Conservation (phyloP, 2,888 invertebrate genomes). For the Rhimphoctona megacephalus region DNA sequence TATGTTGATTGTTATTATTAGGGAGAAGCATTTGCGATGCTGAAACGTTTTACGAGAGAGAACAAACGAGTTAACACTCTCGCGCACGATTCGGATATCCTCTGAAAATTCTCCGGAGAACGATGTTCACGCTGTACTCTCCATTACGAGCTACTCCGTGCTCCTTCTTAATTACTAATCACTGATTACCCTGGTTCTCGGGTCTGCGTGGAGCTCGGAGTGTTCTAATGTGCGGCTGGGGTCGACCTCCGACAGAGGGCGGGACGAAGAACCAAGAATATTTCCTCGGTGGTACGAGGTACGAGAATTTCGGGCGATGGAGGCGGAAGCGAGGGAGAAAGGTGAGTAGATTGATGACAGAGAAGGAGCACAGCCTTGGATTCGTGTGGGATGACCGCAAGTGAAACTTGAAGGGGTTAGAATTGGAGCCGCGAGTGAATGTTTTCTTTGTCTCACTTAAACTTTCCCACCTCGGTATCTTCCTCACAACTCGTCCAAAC, state of each 20-base stretch:
- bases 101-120: conserved; percentile 40
- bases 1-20: not conserved
- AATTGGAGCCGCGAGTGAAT: conserved; percentile 45
- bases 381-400: conserved; percentile 35
- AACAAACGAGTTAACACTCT: conserved; percentile 47
- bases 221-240: conserved; percentile 43
- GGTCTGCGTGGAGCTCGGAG: conserved; percentile 13
- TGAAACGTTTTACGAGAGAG: conserved; percentile 44
- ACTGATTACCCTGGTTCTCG: conserved; percentile 57
- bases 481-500: conserved; percentile 23
- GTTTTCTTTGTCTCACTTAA: conserved; percentile 39
- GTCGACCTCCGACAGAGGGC: conserved; percentile 30
- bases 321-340: conserved; percentile 19
- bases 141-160: conserved; percentile 37
- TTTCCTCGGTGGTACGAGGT: conserved; percentile 13
- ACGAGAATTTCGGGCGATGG: conserved; percentile 29
- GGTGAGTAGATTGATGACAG: conserved; percentile 46
- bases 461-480: not conserved
- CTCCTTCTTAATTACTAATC: conserved; percentile 64
- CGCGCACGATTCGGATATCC: conserved; percentile 31
- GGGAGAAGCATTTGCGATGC: not conserved
- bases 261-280: conserved; percentile 36
- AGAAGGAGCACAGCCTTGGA: not conserved
- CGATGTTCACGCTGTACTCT: conserved; percentile 29
- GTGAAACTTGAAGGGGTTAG: conserved; percentile 37